Evolutionary conservation across 2,797 vertebrate species (phyloP).

Genomic region (Arctocebus calabarensis): DNA sequence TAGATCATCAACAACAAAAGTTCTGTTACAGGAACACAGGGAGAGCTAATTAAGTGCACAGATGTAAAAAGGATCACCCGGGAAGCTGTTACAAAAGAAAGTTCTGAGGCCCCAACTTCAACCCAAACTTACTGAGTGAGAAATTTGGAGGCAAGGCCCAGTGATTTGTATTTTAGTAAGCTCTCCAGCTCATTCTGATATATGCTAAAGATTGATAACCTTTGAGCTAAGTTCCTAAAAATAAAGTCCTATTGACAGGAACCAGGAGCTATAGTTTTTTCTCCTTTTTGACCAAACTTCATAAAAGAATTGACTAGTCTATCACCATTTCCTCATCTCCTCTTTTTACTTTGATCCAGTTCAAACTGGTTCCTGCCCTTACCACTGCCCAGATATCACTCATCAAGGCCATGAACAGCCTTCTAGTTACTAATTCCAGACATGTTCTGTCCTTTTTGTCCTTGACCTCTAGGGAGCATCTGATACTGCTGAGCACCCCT

Average conservation of each 20-base stretch:
- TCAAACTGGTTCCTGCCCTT: background rate
- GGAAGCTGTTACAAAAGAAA: background rate
- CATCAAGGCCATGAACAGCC: background rate
- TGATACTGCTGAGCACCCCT: background rate
- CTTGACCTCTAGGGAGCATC: background rate
- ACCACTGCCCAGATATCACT: background rate
- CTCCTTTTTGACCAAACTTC: conserved; percentile 6
- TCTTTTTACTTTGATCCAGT: background rate
- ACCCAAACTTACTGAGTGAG: background rate
- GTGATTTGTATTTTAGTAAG: background rate
- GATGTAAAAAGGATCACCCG: background rate
- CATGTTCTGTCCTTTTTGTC: background rate
- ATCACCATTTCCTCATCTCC: background rate
- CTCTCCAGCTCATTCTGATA: conserved; percentile 1
- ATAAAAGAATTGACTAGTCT: background rate
- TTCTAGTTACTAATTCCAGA: background rate
- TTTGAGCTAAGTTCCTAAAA: background rate
- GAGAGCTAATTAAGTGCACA: background rate
- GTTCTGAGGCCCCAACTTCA: background rate
- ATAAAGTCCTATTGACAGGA: background rate
- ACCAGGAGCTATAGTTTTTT: background rate
- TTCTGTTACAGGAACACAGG: background rate
- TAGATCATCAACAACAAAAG: background rate
- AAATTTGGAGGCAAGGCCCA: background rate
- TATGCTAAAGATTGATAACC: background rate